These are phyloP conservation scores for Podargus strigoides DNA, from an alignment of 2,797 vertebrate species.

Conservation along the genomic window DNA sequence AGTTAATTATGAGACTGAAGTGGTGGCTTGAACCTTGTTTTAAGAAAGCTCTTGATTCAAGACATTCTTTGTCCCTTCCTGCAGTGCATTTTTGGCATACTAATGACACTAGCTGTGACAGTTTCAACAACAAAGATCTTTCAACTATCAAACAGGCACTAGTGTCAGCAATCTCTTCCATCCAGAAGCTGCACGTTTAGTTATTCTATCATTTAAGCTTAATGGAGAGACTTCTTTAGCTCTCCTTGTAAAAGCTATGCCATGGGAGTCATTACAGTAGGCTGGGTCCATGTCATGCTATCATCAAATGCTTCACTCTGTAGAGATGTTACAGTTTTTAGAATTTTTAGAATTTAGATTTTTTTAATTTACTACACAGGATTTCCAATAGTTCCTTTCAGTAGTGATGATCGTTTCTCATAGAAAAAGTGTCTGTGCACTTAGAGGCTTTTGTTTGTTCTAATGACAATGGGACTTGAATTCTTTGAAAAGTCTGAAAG, in stretches of 20 bases:
- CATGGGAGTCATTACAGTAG: background rate
- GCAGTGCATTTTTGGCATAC: background rate
- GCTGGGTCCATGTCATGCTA: background rate
- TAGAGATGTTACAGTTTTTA: background rate
- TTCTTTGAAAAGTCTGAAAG: conserved; percentile 22
- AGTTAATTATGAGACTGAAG: background rate
- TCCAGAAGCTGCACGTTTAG: background rate
- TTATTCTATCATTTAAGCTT: background rate
- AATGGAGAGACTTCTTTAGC: background rate
- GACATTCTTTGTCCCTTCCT: background rate
- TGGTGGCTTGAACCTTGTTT: background rate
- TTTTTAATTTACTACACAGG: background rate
- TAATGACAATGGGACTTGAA: background rate
- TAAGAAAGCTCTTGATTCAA: background rate
- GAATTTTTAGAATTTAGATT: too few relatives aligned
- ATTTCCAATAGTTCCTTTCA: background rate
- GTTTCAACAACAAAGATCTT: background rate
- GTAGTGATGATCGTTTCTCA: background rate
- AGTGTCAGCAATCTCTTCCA: background rate
- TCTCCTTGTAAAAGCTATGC: background rate
- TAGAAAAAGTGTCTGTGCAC: background rate
- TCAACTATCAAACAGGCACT: background rate
- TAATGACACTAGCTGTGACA: background rate
- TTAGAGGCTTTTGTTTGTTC: background rate
- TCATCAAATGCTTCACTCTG: background rate